Evolutionary conservation across 2,113 vertebrate species (phyloP), one percentile per base, ranked within the genome.

Genomic region (Hucho hucho): DNA sequence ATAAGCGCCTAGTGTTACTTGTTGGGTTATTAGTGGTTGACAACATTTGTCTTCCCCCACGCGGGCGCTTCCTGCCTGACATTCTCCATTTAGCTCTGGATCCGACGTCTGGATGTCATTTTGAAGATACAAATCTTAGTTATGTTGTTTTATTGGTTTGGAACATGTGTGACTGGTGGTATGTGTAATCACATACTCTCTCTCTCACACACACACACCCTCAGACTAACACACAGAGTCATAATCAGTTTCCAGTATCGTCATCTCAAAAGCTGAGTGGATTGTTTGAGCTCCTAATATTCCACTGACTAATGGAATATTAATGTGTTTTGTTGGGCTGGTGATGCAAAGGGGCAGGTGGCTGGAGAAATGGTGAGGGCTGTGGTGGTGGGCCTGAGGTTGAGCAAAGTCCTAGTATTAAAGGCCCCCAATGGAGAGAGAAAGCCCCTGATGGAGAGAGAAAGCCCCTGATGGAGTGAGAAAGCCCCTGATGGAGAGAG

Each of bases 201-300:
- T n/a, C n/a, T n/a, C n/a, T n/a, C 63, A 64, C 63, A 25, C 61
- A 24, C 61, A 64, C 61, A 64, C 64, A 65, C 25, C 6, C 32
- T 32, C 32, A 9, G 14, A 12, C 13, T 14, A 49, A 16, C 49
- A 4, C 3, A 29, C 65, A 32, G 26, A 29, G 25, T 18, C 65
- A 13, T 3, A 67, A 14, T 29, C 49, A 53, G 83, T 89, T 84
- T 79, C 72, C 79, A 85, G 76, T 61, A 74, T 74, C 81, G 24
- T 28, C 7, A 43, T 43, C 37, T 37, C 37, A 37, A 37, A 32
- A 37, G 7, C 37, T 37, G 81, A 85, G 81, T 82, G 78, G 79
- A 69, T 85, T 87, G 80, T 89, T 83, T 87, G 83, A 88, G 82
- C 82, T 80, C 74, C 81, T 87, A 84, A 88, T 84, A 83, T 82